Conservation (phyloP, 2,888 invertebrate species). For the Nephrotoma flavescens region DNA sequence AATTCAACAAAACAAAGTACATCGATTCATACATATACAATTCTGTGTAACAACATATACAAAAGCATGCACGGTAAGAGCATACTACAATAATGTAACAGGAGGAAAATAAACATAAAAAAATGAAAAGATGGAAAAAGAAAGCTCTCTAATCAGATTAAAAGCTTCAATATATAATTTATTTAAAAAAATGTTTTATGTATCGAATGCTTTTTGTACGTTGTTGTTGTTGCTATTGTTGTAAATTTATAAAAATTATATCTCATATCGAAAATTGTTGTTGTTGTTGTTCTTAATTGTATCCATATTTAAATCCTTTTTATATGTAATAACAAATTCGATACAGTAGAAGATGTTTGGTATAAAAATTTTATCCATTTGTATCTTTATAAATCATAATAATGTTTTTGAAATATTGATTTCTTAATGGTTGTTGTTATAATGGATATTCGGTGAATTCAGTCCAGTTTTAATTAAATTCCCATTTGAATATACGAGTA, state of each 20-base stretch:
- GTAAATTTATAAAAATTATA: background rate
- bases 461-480: no score
- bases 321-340: background rate
- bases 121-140: background rate
- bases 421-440: no score
- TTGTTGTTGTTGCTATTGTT: no score
- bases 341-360: background rate
- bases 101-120: background rate
- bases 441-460: no score
- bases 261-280: background rate
- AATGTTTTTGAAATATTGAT: background rate
- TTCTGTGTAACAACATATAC: background rate
- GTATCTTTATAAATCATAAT: background rate
- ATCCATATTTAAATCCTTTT: background rate
- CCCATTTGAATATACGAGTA: background rate
- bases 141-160: slow-evolving; percentile 1
- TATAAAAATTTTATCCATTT: background rate
- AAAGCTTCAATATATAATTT: background rate
- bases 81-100: background rate
- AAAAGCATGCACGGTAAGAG: background rate
- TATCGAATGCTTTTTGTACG: background rate
- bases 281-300: background rate
- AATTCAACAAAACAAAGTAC: background rate
- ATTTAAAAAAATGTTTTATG: background rate
- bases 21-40: background rate